Base-by-base conservation (phyloP, 2,888 invertebrate genomes). In the Agriopis leucophaearia region DNA sequence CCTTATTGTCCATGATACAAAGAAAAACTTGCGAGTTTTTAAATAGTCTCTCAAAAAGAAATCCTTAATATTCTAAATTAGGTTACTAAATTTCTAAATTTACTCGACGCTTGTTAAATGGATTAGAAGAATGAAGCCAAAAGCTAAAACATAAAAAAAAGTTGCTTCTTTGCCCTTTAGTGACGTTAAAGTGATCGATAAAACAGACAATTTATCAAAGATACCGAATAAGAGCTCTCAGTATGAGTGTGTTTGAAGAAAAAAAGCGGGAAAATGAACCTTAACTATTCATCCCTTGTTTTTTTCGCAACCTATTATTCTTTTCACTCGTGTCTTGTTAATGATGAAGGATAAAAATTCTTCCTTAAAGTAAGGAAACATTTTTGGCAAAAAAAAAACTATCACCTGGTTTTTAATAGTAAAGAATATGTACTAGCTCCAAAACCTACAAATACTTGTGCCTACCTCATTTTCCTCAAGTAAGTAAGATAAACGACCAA, bases 161-260 rank as follows among this genome's bases (percentile, higher is more conserved):
- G 9, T 55, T 27, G 13, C 13, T 8, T 13, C 27, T 13, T 27
- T 44, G 0, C 18, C 38, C 42, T 55, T 7, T 68, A 69, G 70
- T 69, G 71, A 63, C 68, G 73, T 55, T 15, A 54, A 62, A 66
- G 66, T 81, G 79, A 78, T 79, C 74, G 76, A 80, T 81, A 70
- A 62, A 73, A 63, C 61, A 63, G 66, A 76, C 75, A 72, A 79
- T 80, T 79, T 80, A 75, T 80, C 76, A 75, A 71, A 74, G 76
- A 69, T 72, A 69, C 74, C 71, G 65, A 59, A 35, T 42, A 27
- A 15, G 64, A 35, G 36, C 54, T 36, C n/a, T 52, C 47, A 48
- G 27, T 38, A 8, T 9, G 54, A 67, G 47, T 35, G 54, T 69
- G 47, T 35, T 42, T 10, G 10, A 40, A 60, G 51, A 60, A 56